Evolutionary conservation across 2,888 invertebrate genomes (phyloP), one percentile per base, ranked within the genome.

Genomic region (Trachelus tabidus): DNA sequence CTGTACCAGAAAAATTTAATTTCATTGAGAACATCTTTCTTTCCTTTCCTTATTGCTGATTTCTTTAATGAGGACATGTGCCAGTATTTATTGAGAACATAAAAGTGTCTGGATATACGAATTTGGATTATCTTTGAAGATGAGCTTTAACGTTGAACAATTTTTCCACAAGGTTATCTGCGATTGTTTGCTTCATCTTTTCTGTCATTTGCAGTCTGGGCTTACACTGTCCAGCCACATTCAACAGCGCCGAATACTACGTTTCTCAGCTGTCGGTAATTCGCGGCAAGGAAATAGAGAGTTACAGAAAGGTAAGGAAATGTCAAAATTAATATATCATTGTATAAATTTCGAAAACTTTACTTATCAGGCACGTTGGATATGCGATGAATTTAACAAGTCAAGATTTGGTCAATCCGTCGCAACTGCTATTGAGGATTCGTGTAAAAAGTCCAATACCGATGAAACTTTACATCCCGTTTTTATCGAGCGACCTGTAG

Each of bases 241-340:
- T 95, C 93, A 98, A 97, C 91, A 95, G 96, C 3, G 97, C 97
- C 0, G 98, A 98, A 89, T 97, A 96, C 91, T 97, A 96, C 90
- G 95, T 98, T 69, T 93, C 94, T 76, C 93, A 93, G 75, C 88
- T 95, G 79, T 94, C 94, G 4, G 91, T 94, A 9, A 90, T 92
- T 40, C 93, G 93, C 1, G 93, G 92, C 40, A 90, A 90, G n/a
- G 93, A 94, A 85, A 89, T 88, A 1, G 92, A 92, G 79, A 92
- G 93, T 85, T 88, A 88, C 79, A 85, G 86, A 33, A 91, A 87
- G 83, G 88, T 91, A 68, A 68, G 35, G 35, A 73, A 35, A 69
- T 23, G 30, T 33, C 12, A 9, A 69, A 31, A 35, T 31, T 23
- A 40, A 34, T 71, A 73, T 11, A 68, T 73, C 4, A n/a, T 69